These are phyloP conservation scores for Drosophila hydei DNA, from an alignment of 1,140 invertebrate species.

Conservation along the genomic window DNA sequence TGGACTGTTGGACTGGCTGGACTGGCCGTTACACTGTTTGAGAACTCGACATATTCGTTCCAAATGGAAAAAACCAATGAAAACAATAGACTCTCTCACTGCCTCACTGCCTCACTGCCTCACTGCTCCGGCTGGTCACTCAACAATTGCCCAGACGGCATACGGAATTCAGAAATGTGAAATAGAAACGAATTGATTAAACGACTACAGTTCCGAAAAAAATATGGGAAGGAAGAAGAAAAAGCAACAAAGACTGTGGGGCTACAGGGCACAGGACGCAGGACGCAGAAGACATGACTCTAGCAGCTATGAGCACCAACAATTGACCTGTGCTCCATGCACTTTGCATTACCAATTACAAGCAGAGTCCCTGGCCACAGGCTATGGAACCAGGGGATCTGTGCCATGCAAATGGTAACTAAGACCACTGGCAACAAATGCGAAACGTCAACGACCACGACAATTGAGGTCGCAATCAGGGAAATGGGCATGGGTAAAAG, in stretches of 20 bases:
- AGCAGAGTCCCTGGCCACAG: constrained; percentile 16
- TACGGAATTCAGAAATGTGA: constrained; percentile 45
- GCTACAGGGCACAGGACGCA: constrained; percentile 5
- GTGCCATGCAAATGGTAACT: constrained; percentile 11
- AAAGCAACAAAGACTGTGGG: background rate
- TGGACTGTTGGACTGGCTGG: background rate
- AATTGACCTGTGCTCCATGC: constrained; percentile 50
- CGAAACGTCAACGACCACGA: constrained; percentile 51
- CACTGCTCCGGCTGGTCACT: background rate
- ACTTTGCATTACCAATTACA: constrained; percentile 79
- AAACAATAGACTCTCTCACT: constrained; percentile 26
- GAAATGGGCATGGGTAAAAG: constrained; percentile 15
- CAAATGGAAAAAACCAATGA: constrained; percentile 40
- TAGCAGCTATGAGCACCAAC: background rate
- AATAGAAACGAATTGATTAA: constrained; percentile 62
- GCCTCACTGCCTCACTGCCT: too few relatives aligned
- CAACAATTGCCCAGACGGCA: constrained; percentile 17
- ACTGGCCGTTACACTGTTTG: background rate
- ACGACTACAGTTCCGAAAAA: constrained; percentile 17
- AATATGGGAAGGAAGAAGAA: background rate
- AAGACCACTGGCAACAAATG: constrained; percentile 23
- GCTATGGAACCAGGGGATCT: background rate
- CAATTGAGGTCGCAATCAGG: constrained; percentile 74
- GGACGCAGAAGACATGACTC: constrained; percentile 4
- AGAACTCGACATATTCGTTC: constrained; percentile 1